Conservation (phyloP, 2,797 vertebrate species). For the Zonotrichia albicollis region DNA sequence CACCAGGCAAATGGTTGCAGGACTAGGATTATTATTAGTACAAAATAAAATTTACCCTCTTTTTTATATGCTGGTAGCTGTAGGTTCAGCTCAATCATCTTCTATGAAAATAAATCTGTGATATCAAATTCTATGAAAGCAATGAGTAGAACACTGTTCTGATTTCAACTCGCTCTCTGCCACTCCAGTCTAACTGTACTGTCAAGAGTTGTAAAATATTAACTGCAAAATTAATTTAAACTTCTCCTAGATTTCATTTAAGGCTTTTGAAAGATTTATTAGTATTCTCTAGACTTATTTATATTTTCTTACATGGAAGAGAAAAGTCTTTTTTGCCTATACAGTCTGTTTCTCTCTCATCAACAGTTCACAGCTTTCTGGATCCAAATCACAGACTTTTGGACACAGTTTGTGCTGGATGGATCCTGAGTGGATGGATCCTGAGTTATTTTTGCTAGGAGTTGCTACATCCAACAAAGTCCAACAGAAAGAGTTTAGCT, state of each 20-base stretch:
- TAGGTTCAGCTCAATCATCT: not conserved
- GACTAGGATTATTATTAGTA: not conserved
- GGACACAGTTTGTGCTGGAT: not conserved
- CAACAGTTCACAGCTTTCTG: not conserved
- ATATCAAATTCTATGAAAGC: not conserved
- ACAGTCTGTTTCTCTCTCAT: not conserved
- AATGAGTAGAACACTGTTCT: not conserved
- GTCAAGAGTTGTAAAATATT: not conserved
- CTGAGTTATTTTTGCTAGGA: conserved; percentile 4
- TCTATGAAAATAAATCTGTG: not conserved
- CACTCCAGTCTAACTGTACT: not conserved
- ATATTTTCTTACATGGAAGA: not conserved
- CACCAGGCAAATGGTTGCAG: not conserved
- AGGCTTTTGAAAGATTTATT: not conserved
- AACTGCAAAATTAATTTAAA: not conserved
- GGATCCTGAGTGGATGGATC: not conserved
- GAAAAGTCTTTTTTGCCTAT: not conserved
- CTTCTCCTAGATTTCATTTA: not conserved
- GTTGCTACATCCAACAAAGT: not conserved
- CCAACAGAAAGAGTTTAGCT: not conserved
- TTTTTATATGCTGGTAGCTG: not conserved
- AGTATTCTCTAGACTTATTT: not conserved
- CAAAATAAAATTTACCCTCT: not conserved
- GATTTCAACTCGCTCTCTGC: not conserved
- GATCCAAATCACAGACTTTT: conserved; percentile 5